A percentile compares a stretch with the other conserved stretches of the same genome.
phyloP scores from a whole-genome alignment of 2,113 vertebrate species.

The Passer domesticus region DNA sequence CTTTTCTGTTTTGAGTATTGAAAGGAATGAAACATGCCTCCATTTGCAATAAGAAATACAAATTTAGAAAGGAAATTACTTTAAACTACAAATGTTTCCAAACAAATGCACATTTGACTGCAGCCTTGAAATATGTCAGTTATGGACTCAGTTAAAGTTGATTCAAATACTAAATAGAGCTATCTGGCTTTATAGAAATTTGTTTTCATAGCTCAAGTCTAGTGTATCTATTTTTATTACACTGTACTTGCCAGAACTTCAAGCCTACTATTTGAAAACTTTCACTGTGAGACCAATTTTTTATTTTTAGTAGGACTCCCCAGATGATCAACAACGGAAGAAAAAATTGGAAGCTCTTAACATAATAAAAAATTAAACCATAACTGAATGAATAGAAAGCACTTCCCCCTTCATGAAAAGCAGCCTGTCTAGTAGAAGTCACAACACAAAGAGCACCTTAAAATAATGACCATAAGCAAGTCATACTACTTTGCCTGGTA shows the following conservation, averaged over 20 bases:
- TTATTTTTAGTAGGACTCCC: slow-evolving; percentile 38
- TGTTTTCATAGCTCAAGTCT: not conserved
- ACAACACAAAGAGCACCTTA: not conserved
- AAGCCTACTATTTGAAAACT: slow-evolving; percentile 19
- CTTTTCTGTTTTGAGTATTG: not conserved
- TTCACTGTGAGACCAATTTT: not conserved
- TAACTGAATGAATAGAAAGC: not conserved
- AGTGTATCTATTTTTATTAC: slow-evolving; percentile 33
- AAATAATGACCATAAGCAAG: not conserved
- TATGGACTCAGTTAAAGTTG: not conserved
- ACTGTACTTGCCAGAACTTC: not conserved
- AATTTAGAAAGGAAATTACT: not conserved
- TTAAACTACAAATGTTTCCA: not conserved
- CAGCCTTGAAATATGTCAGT: not conserved
- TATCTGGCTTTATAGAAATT: not conserved
- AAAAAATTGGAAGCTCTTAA: not conserved
- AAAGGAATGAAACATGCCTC: not conserved
- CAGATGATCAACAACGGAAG: not conserved
- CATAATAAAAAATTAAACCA: not conserved
- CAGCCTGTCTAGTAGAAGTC: not conserved
- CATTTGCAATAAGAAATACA: not conserved
- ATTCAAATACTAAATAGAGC: not conserved
- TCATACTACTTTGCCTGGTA: not conserved
- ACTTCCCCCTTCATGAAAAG: not conserved
- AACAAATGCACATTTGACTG: not conserved